A percentile compares a stretch with the other conserved stretches of the same genome.
These are phyloP conservation scores for Hypselothyrea guttata DNA, from an alignment of 2,888 invertebrate species.

Conservation along the genomic window DNA sequence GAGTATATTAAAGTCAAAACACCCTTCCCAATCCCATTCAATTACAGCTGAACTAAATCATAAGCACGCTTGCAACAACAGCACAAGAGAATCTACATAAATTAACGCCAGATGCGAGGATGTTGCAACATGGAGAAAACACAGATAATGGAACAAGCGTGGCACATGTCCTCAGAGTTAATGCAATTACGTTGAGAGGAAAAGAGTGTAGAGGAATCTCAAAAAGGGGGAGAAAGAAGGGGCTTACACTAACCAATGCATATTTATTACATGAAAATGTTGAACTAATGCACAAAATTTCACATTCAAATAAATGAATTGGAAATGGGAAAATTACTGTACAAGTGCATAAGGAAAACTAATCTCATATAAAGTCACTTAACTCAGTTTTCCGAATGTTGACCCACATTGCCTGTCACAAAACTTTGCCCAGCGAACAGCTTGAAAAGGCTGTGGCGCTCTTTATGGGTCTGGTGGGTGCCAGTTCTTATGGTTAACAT, in stretches of 20 bases:
- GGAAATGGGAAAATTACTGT: no score
- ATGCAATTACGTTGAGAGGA: slow-evolving; percentile 53
- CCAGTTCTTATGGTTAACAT: slow-evolving; percentile 16
- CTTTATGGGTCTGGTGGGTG: slow-evolving; percentile 13
- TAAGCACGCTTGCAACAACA: slow-evolving; percentile 7
- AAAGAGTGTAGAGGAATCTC: no score
- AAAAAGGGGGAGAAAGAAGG: slow-evolving; percentile 1
- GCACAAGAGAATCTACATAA: slow-evolving; percentile 20
- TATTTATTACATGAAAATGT: not conserved
- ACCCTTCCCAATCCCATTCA: no score
- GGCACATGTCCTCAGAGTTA: slow-evolving; percentile 35
- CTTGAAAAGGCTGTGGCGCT: slow-evolving; percentile 12
- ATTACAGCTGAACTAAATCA: no score
- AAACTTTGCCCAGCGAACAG: slow-evolving; percentile 37
- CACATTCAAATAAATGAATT: no score
- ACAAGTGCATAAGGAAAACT: slow-evolving; percentile 25
- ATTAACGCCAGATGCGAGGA: slow-evolving; percentile 9
- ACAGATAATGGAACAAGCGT: slow-evolving; percentile 15
- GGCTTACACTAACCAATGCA: no score
- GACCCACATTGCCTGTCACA: slow-evolving; percentile 53
- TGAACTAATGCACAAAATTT: slow-evolving; percentile 1
- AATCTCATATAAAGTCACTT: slow-evolving; percentile 14
- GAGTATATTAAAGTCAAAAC: no score
- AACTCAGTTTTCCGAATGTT: slow-evolving; percentile 27
- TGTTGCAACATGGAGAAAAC: slow-evolving; percentile 1